Conservation (phyloP, 2,113 vertebrate genomes). For the Antidorcas marsupialis region DNA sequence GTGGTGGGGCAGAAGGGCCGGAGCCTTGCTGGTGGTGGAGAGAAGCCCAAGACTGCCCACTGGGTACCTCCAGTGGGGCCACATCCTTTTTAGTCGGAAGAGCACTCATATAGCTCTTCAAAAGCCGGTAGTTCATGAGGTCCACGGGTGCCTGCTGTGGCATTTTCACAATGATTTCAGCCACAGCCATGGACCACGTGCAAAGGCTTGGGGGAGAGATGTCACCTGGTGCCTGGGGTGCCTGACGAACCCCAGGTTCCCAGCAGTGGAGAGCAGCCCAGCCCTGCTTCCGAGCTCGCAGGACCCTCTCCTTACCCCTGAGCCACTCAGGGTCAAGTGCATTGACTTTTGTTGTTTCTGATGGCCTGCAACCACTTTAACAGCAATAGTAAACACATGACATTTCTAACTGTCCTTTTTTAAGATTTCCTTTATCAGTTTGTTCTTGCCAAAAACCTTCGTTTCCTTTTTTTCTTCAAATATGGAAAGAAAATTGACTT, state of each 20-base stretch:
- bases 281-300: neutral
- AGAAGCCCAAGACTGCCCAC: too few species aligned
- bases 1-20: accelerated
- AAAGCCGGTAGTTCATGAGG: neutral
- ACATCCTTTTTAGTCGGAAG: neutral
- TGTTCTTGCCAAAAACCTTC: neutral
- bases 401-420: neutral
- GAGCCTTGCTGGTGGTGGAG: neutral
- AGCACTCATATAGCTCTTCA: neutral
- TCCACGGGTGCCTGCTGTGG: too few species aligned
- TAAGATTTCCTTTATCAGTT: neutral
- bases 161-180: too few species aligned
- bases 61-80: neutral
- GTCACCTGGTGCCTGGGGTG: too few species aligned
- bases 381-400: neutral
- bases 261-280: neutral
- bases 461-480: neutral
- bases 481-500: neutral
- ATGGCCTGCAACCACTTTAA: neutral
- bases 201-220: neutral
- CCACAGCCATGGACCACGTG: neutral
- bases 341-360: neutral
- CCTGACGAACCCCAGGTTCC: neutral
- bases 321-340: too few species aligned
- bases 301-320: neutral